Percentiles rank a stretch among this genome's conserved stretches.
Conservation (phyloP, 2,888 invertebrate species). For the Andricus curvator region DNA sequence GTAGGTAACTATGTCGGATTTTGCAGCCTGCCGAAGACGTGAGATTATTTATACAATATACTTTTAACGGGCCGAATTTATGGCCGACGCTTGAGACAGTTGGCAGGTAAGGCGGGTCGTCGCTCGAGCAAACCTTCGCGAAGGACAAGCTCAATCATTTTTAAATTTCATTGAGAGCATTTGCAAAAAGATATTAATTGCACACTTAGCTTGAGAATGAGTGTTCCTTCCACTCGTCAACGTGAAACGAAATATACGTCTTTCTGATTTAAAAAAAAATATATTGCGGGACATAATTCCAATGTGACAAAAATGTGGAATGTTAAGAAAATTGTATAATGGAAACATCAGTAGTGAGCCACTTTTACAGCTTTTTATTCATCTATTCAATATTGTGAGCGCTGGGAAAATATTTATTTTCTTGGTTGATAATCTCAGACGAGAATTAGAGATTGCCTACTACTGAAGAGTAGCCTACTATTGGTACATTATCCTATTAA, state of each 20-base stretch:
- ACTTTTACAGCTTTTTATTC: too few relatives aligned
- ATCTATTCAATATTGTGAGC: too few relatives aligned
- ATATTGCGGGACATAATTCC: too few relatives aligned
- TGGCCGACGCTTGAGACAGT: slow-evolving; percentile 55
- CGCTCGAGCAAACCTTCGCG: slow-evolving; percentile 50
- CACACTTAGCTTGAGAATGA: background rate
- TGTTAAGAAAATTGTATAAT: too few relatives aligned
- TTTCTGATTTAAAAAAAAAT: background rate
- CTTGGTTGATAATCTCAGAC: too few relatives aligned
- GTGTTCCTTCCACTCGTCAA: background rate
- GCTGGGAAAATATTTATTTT: too few relatives aligned
- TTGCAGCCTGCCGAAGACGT: background rate
- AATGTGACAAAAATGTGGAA: too few relatives aligned
- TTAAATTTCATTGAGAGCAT: background rate
- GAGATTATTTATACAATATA: slow-evolving; percentile 45
- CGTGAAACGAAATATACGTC: background rate
- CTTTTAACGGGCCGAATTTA: slow-evolving; percentile 55
- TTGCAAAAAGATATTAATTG: background rate
- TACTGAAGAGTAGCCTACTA: too few relatives aligned
- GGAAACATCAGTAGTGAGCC: too few relatives aligned
- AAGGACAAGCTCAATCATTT: slow-evolving; percentile 4
- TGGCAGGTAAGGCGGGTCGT: slow-evolving; percentile 51
- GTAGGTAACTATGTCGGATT: background rate
- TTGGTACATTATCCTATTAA: too few relatives aligned
- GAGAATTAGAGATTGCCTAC: too few relatives aligned